Evolutionary conservation across 1,140 invertebrate species (phyloP), one percentile per base, ranked within the genome.

Genomic region (Drosophila nigrodunni): DNA sequence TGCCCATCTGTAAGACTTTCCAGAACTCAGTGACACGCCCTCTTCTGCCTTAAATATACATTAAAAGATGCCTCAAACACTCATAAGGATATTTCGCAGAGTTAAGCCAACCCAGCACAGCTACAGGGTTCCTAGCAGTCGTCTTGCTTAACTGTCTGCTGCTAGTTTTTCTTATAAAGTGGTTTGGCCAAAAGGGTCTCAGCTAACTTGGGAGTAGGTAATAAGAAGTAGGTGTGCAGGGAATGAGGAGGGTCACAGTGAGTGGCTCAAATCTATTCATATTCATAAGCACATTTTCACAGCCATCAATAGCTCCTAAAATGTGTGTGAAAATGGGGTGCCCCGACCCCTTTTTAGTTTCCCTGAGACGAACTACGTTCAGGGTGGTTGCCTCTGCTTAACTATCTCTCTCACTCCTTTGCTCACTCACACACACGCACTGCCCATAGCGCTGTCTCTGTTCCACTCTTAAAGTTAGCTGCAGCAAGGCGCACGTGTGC

Each of bases 301-400:
- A 72, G 82, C 81, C 81, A 85, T 86, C 81, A 85, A 85, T 85
- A 83, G 81, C 77, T 83, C 81, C 77, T 83, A 85, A 83, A 82
- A 83, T 80, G 81, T 85, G 77, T 85, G 81, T 85, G 77, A 85
- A 86, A 86, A 65, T 73, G 82, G 80, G 81, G 81, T 80, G 80
- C 81, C 18, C 52, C 15, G 39, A 34, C 57, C 37, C 58, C 41
- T 30, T 30, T 30, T 30, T 30, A 18, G 21, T 15, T 41, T 55
- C 34, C 39, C 37, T 46, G 37, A 30, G 41, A 35, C 43, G 43
- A 64, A 5, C 60, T 57, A 49, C 81, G 82, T 81, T 85, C 78
- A 60, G 82, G 82, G 82, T 85, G 82, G 74, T 76, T 86, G 78
- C 65, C 58, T 73, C 58, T 9, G 3, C 15, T 9, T 18, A 18